A percentile compares a stretch with the other conserved stretches of the same genome.
These are phyloP conservation scores for Pseudocheirus occidentalis DNA, from an alignment of 2,797 vertebrate genomes.

Conservation along the genomic window DNA sequence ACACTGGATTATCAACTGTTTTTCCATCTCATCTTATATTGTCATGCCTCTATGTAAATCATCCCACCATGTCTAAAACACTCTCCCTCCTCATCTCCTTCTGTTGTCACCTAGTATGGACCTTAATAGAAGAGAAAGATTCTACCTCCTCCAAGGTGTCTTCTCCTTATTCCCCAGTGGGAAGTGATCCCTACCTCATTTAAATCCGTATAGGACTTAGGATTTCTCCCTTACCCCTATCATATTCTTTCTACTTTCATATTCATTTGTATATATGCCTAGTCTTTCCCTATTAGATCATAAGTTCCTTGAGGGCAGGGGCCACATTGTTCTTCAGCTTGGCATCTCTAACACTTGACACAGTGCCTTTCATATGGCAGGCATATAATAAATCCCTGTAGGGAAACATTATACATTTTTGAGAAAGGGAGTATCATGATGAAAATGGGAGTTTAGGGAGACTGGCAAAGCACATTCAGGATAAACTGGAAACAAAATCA, in stretches of 20 bases:
- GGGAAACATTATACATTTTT: neutral
- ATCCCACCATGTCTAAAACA: neutral
- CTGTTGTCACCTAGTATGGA: neutral
- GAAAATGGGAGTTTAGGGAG: constrained; percentile 24
- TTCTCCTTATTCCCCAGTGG: neutral
- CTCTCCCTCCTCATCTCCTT: neutral
- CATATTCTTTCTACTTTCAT: neutral
- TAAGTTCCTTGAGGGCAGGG: neutral
- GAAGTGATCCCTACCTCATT: neutral
- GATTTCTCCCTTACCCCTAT: neutral
- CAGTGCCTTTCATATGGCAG: neutral
- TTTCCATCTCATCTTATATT: neutral
- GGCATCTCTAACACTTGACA: neutral
- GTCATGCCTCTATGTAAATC: neutral
- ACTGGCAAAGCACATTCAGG: neutral
- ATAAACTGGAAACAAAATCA: neutral
- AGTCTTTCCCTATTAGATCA: neutral
- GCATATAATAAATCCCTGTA: neutral
- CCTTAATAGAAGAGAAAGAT: neutral
- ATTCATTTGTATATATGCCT: neutral
- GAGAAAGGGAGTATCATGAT: constrained; percentile 5
- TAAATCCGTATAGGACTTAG: neutral
- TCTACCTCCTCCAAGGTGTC: neutral
- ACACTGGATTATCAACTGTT: neutral
- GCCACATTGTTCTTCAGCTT: neutral